phyloP scores from a whole-genome alignment of 2,888 invertebrate genomes.

The Copidosoma aretas region DNA sequence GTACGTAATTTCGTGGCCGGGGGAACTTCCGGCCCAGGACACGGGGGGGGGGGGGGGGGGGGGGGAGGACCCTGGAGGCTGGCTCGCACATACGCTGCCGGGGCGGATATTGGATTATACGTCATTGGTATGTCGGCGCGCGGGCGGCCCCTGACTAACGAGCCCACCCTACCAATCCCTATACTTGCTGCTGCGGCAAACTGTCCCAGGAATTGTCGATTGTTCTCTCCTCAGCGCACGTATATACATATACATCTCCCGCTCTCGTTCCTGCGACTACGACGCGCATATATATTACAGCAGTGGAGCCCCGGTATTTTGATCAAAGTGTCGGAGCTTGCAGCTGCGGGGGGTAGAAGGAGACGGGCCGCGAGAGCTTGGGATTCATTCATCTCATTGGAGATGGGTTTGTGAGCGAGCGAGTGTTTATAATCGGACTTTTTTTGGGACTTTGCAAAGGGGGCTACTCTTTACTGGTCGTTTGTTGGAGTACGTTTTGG shows the following conservation, averaged over 20 bases:
- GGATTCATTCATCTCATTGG: no score
- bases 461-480: no score
- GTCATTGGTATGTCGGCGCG: constrained; percentile 35
- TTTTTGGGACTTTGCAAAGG: no score
- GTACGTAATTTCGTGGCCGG: constrained; percentile 17
- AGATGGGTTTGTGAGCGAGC: no score
- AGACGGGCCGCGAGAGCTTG: no score
- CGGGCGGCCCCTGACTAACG: constrained; percentile 30
- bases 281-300: not conserved
- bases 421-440: no score
- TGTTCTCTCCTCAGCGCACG: constrained; percentile 8
- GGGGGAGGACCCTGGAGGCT: constrained; percentile 7
- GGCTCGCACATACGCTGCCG: not conserved
- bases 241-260: no score
- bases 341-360: no score
- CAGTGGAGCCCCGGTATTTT: constrained; percentile 16
- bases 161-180: constrained; percentile 11
- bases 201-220: constrained; percentile 26
- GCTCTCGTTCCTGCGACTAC: not conserved
- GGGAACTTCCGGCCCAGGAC: constrained; percentile 3
- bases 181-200: not conserved
- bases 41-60: not conserved
- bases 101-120: constrained; percentile 40
- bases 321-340: constrained; percentile 16
- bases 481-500: no score